Base-by-base conservation (phyloP, 53 echinoderm and acorn worm genomes). In the Crossaster papposus region DNA sequence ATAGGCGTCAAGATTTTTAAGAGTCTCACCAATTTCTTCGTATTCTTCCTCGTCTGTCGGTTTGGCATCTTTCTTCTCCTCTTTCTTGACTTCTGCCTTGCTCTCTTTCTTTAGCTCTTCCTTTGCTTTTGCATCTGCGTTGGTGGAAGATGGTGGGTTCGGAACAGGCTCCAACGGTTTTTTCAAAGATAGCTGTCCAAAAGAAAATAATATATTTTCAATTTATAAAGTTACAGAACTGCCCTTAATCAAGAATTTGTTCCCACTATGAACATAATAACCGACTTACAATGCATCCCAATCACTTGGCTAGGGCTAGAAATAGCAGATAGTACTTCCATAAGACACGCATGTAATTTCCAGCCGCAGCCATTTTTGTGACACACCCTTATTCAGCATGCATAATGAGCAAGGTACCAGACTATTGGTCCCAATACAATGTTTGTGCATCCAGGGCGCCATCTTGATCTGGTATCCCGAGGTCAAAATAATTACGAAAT, bases 1-100 rank as follows among this genome's bases (percentile, higher is more conserved):
- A 44, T 44, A 7, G 44, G 44, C 6, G 44, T 62, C 3, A 14
- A 50, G 13, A 50, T 4, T 24, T 30, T 44, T 34, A 17, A 12
- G 22, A 58, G 23, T 36, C 73, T 75, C 52, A 80, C 91, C 51
- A 18, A 90, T 90, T 78, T 91, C 91, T 32, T 75, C 85, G 65
- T 24, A 65, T 32, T 83, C 93, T 34, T 90, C 88, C 6, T 88
- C 90, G 77, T 90, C 87, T 51, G 80, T 90, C 33, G 83, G 78
- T 24, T 81, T 79, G 63, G 54, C 76, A 33, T 81, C 80, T 63
- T 81, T 90, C 30, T 80, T 80, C 30, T 81, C 81, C 24, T 83
- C 77, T 51, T 85, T 85, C 78, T 90, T 72, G 13, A 65, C 72
- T 15, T 93, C 93, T 36, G 54, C 13, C 32, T 90, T 88, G 50